Percentiles rank a stretch among this genome's conserved stretches.
These are phyloP conservation scores for Ceryle rudis DNA, from an alignment of 2,797 vertebrate species.

Conservation along the genomic window DNA sequence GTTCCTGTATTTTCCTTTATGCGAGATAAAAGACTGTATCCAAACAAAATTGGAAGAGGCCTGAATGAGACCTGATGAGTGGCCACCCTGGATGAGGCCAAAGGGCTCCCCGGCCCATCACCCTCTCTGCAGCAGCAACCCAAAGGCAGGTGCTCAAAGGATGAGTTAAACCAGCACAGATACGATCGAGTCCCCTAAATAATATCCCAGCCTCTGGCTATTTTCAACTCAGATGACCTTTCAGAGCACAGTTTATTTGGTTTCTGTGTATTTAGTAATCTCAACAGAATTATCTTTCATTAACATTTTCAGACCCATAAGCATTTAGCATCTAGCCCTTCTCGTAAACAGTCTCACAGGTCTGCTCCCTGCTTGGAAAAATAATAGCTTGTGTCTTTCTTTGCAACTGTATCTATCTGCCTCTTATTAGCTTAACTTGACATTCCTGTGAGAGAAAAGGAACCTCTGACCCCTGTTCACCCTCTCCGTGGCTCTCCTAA, in stretches of 20 bases:
- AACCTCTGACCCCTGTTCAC: neutral
- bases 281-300: neutral
- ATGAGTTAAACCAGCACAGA: neutral
- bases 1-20: neutral
- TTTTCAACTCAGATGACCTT: neutral
- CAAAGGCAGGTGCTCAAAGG: neutral
- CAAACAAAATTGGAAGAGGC: neutral
- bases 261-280: neutral
- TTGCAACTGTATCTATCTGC: neutral
- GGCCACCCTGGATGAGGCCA: accelerated
- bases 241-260: neutral
- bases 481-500: neutral
- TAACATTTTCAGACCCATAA: neutral
- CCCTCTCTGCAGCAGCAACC: neutral
- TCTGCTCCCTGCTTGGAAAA: neutral
- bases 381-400: neutral
- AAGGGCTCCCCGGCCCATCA: neutral
- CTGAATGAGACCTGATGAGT: neutral
- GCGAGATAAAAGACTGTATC: neutral
- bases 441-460: neutral
- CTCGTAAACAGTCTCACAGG: neutral
- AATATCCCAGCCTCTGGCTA: neutral
- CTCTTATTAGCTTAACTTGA: neutral
- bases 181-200: neutral
- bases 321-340: neutral